These are phyloP conservation scores for Charanyca ferruginea DNA, from an alignment of 2,888 invertebrate species.

Conservation along the genomic window DNA sequence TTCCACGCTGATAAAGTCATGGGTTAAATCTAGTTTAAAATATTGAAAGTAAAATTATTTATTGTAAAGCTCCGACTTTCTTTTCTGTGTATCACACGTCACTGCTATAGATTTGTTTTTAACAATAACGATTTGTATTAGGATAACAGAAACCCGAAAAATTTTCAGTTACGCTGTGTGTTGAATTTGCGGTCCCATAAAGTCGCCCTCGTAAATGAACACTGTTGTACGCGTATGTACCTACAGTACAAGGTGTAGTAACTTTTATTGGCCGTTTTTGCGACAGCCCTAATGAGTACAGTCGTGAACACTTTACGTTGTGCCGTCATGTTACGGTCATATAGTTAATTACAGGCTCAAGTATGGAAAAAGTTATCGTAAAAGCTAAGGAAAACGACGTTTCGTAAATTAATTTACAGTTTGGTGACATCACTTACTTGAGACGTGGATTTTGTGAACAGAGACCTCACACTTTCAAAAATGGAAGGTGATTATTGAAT, in stretches of 20 bases:
- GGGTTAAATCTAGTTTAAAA: no score
- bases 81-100: neutral
- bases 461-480: no score
- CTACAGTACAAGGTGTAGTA: constrained; percentile 46
- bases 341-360: constrained; percentile 37
- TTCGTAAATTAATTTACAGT: constrained; percentile 3
- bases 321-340: constrained; percentile 30
- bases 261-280: constrained; percentile 57
- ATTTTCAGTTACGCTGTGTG: constrained; percentile 27
- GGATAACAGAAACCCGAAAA: neutral
- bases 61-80: neutral
- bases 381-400: constrained; percentile 1
- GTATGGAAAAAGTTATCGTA: constrained; percentile 20
- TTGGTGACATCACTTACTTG: neutral
- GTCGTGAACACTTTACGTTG: constrained; percentile 46
- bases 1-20: no score
- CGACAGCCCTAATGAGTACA: constrained; percentile 54
- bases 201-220: constrained; percentile 46
- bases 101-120: neutral
- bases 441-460: no score
- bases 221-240: constrained; percentile 45
- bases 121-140: neutral
- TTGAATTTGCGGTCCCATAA: constrained; percentile 53
- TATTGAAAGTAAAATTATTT: no score
- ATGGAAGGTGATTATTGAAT: no score